Evolutionary conservation across 1,140 invertebrate species (phyloP).

Genomic region (Eurosta solidaginis): DNA sequence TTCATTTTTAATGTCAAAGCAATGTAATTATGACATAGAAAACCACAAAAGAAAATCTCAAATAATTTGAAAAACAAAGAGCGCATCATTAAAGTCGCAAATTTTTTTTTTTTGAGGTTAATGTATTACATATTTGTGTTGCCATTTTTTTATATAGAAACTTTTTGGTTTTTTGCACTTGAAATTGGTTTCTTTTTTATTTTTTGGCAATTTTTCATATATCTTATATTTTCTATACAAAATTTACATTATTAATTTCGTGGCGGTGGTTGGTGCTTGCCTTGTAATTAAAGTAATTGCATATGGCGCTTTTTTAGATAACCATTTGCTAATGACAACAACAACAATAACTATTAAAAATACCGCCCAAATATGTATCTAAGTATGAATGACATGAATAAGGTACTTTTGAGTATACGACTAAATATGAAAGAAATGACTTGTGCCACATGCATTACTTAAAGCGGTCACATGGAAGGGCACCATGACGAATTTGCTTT

Average conservation of each 20-base stretch:
- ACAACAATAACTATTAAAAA: background rate
- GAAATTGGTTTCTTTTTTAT: background rate
- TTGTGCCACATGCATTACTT: too few relatives aligned
- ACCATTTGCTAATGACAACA: background rate
- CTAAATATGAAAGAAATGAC: background rate
- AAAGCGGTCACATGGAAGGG: too few relatives aligned
- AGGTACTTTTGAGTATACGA: too few relatives aligned
- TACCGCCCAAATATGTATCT: background rate
- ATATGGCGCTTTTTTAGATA: background rate
- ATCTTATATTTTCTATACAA: background rate
- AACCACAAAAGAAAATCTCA: background rate
- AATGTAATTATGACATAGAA: background rate
- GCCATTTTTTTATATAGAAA: background rate
- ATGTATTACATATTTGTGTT: background rate
- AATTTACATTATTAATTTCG: background rate
- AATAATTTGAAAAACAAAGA: background rate
- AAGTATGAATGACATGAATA: too few relatives aligned
- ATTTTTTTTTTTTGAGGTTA: background rate
- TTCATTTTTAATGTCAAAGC: background rate
- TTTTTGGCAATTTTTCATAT: background rate
- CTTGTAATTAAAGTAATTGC: constrained; percentile 23
- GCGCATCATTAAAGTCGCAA: background rate
- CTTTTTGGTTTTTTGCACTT: background rate
- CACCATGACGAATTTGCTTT: too few relatives aligned
- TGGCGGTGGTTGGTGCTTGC: background rate